Conservation (phyloP, 2,797 vertebrate species). For the Pantherophis alleghaniensis region DNA sequence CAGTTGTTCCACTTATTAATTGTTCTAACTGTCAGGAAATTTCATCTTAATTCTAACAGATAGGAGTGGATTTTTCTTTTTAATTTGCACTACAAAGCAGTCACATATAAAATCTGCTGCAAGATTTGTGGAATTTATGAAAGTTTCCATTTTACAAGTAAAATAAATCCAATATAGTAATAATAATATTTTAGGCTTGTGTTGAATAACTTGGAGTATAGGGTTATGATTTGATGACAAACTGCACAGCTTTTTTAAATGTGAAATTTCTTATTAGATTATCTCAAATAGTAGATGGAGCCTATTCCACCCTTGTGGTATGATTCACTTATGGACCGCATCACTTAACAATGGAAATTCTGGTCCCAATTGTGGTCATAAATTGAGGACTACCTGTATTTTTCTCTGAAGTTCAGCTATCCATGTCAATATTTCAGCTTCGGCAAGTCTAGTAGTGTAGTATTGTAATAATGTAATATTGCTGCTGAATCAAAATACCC, state of each 20-base stretch:
- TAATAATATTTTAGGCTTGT: background rate
- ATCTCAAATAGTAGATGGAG: background rate
- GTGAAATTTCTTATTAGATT: background rate
- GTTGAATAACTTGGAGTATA: background rate
- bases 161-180: background rate
- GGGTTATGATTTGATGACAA: background rate
- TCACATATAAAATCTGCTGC: background rate
- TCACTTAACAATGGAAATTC: background rate
- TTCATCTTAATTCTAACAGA: background rate
- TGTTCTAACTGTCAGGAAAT: too few relatives aligned
- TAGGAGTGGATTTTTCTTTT: background rate
- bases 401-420: background rate
- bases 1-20: too few relatives aligned
- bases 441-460: background rate
- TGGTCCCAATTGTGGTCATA: background rate
- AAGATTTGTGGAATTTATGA: background rate
- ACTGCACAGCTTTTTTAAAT: background rate
- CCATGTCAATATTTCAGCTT: background rate
- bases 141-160: background rate
- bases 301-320: background rate
- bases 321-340: background rate
- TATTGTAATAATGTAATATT: background rate
- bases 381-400: background rate
- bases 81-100: background rate
- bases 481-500: background rate